A percentile compares a stretch with the other conserved stretches of the same genome.
Evolutionary conservation across 92 coral and sea anemone genomes (phyloP).

Genomic region (Porites rus): DNA sequence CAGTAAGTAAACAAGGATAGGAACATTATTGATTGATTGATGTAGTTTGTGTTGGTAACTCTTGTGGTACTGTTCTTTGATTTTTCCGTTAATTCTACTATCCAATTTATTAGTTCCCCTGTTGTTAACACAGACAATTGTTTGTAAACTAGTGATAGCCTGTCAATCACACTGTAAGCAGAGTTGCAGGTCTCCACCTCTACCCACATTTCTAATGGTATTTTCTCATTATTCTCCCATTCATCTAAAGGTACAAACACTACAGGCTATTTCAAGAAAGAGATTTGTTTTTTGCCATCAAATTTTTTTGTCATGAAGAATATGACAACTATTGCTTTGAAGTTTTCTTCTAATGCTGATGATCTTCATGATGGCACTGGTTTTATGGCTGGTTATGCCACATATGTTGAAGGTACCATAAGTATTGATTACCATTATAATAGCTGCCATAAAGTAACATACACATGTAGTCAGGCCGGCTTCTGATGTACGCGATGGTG

Average conservation of each 20-base stretch:
- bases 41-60: too few relatives aligned
- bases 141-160: too few relatives aligned
- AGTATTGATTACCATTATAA: background rate
- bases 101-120: too few relatives aligned
- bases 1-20: too few relatives aligned
- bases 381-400: constrained; percentile 17
- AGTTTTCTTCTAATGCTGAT: background rate
- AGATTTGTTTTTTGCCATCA: background rate
- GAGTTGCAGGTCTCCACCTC: too few relatives aligned
- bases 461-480: background rate
- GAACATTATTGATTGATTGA: too few relatives aligned
- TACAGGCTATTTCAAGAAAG: background rate
- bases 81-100: too few relatives aligned
- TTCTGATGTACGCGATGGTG: background rate
- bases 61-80: too few relatives aligned
- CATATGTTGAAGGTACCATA: background rate
- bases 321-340: background rate
- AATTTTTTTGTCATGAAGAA: background rate
- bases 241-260: constrained; percentile 16
- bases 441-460: background rate
- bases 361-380: background rate
- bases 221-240: too few relatives aligned
- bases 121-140: too few relatives aligned
- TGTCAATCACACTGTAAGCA: too few relatives aligned
- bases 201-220: too few relatives aligned